Conservation (phyloP, 2,888 invertebrate genomes). For the Lacanobia oleracea region DNA sequence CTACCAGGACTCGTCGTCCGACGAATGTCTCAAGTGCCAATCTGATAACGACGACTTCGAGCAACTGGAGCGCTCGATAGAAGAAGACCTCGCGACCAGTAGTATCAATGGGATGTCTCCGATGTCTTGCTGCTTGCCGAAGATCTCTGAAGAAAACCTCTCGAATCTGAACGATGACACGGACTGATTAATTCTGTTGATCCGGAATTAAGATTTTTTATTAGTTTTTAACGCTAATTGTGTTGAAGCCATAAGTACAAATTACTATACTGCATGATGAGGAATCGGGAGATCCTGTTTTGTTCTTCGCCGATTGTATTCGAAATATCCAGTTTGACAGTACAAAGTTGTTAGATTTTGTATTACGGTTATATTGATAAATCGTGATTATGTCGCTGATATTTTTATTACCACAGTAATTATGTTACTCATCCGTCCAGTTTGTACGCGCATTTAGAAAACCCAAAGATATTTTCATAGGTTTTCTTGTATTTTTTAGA, state of each 20-base stretch:
- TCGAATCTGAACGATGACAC: conserved; percentile 79
- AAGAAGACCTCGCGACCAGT: conserved; percentile 77
- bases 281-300: conserved; percentile 5
- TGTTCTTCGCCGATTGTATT: conserved; percentile 15
- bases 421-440: conserved; percentile 62
- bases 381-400: conserved; percentile 61
- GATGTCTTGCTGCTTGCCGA: conserved; percentile 78
- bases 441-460: conserved; percentile 77
- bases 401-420: conserved; percentile 36
- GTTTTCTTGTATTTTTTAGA: conserved; percentile 71
- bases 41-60: conserved; percentile 84
- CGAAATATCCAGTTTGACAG: conserved; percentile 60
- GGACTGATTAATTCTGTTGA: conserved; percentile 69
- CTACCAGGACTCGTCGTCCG: conserved; percentile 87
- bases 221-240: conserved; percentile 53
- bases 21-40: conserved; percentile 83
- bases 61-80: conserved; percentile 81
- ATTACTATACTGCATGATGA: conserved; percentile 54
- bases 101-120: conserved; percentile 63
- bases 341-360: conserved; percentile 56
- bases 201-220: conserved; percentile 60
- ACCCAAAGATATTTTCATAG: conserved; percentile 83
- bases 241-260: conserved; percentile 69
- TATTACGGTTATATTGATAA: conserved; percentile 45
- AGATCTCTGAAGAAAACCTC: conserved; percentile 87